Evolutionary conservation across 2,113 vertebrate species (phyloP).

Genomic region (Hyperopisus bebe): DNA sequence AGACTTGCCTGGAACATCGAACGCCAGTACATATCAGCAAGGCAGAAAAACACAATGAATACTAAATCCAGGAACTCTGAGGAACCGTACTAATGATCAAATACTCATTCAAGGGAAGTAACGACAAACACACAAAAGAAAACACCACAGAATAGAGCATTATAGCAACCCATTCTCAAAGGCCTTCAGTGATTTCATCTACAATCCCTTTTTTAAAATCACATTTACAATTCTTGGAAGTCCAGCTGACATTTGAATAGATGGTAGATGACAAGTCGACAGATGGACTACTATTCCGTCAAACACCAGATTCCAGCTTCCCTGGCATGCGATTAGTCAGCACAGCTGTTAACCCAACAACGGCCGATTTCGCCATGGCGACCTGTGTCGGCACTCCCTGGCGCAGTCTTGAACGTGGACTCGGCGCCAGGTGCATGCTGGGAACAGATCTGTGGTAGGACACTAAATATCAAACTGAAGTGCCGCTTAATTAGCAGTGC

Average conservation of each 20-base stretch:
- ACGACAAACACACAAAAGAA: not conserved
- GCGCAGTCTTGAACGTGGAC: not conserved
- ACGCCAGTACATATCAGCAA: not conserved
- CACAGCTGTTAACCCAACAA: conserved; percentile 7
- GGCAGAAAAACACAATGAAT: not conserved
- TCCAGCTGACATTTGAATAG: not conserved
- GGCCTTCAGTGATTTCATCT: not conserved
- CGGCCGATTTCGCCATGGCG: not conserved
- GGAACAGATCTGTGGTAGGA: not conserved
- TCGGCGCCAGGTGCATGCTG: not conserved
- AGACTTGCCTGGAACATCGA: not conserved
- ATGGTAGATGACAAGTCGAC: no score
- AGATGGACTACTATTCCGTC: not conserved
- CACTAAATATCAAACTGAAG: not conserved
- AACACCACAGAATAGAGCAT: not conserved
- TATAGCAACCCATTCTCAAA: not conserved
- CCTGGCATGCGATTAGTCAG: not conserved
- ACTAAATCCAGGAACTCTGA: not conserved
- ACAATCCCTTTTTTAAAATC: not conserved
- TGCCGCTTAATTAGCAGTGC: not conserved
- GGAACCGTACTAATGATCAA: not conserved
- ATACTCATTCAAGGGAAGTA: not conserved
- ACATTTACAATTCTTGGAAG: not conserved
- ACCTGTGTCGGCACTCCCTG: not conserved
- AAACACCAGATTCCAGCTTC: not conserved